Evolutionary conservation across 2,888 invertebrate genomes (phyloP).

Genomic region (Erpobdella octoculata): DNA sequence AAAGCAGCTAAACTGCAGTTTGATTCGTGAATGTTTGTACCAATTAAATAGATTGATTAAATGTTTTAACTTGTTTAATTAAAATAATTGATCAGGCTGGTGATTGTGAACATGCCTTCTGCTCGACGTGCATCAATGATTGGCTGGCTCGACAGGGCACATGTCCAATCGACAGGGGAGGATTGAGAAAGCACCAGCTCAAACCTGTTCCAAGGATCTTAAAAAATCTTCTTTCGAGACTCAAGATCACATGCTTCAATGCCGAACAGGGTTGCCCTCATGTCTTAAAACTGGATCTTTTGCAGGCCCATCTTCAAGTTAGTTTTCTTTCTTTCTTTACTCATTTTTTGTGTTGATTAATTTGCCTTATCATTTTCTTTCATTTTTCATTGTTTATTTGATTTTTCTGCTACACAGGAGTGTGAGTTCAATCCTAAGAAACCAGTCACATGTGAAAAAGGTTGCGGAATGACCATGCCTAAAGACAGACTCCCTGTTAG

Average conservation of each 20-base stretch:
- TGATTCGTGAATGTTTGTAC: no score
- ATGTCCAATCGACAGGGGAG: slow-evolving; percentile 85
- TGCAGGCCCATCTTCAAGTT: slow-evolving; percentile 68
- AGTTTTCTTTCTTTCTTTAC: not conserved
- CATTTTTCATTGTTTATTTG: not conserved
- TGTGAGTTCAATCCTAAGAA: slow-evolving; percentile 90
- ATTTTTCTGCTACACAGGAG: slow-evolving; percentile 60
- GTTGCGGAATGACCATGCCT: slow-evolving; percentile 85
- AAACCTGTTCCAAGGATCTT: slow-evolving; percentile 86
- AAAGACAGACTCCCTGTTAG: slow-evolving; percentile 78
- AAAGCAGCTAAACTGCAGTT: no score
- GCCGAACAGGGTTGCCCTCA: slow-evolving; percentile 75
- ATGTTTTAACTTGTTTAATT: no score
- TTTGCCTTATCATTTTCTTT: not conserved
- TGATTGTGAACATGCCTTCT: slow-evolving; percentile 91
- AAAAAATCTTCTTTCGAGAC: slow-evolving; percentile 70
- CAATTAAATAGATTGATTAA: no score
- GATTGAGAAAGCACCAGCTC: slow-evolving; percentile 74
- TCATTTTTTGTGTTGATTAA: not conserved
- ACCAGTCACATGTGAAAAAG: slow-evolving; percentile 83
- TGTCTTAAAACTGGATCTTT: slow-evolving; percentile 74
- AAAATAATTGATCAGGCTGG: slow-evolving; percentile 64
- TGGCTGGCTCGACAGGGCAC: slow-evolving; percentile 89
- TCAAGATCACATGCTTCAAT: slow-evolving; percentile 85
- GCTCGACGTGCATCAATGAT: slow-evolving; percentile 80